Evolutionary conservation across 2,113 vertebrate species (phyloP).

Genomic region (Todiramphus chloris): DNA sequence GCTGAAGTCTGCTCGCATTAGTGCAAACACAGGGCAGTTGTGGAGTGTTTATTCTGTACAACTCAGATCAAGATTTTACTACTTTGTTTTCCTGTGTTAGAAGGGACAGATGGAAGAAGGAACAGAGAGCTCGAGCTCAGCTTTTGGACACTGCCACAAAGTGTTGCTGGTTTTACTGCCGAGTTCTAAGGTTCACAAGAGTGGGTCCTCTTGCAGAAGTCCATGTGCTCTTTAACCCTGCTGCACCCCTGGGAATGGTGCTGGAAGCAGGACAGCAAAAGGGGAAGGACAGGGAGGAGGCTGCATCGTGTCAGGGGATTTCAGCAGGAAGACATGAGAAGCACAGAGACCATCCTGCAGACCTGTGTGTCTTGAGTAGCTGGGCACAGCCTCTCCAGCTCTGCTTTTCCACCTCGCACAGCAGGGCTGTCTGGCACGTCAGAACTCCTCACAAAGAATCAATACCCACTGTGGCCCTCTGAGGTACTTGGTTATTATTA

Average conservation of each 20-base stretch:
- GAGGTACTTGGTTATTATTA: background rate
- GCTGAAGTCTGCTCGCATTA: background rate
- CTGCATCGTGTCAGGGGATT: rapidly evolving
- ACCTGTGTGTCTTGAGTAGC: background rate
- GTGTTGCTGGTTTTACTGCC: background rate
- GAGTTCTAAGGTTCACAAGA: background rate
- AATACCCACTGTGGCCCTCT: background rate
- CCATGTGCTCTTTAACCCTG: background rate
- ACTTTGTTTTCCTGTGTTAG: background rate
- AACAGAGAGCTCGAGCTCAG: background rate
- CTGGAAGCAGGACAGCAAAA: background rate
- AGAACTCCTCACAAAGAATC: background rate
- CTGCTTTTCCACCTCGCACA: background rate
- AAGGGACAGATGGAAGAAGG: background rate
- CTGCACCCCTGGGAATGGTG: background rate
- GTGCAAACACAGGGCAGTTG: background rate
- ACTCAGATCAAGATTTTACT: background rate
- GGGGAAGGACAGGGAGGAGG: background rate
- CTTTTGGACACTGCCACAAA: background rate
- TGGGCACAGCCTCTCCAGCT: background rate
- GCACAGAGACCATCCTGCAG: background rate
- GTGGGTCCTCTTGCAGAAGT: background rate
- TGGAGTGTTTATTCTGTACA: background rate
- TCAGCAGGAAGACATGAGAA: background rate
- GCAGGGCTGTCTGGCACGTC: background rate